These are phyloP conservation scores for Luidia sarsii DNA, from an alignment of 53 echinoderm and acorn worm species.

Conservation along the genomic window DNA sequence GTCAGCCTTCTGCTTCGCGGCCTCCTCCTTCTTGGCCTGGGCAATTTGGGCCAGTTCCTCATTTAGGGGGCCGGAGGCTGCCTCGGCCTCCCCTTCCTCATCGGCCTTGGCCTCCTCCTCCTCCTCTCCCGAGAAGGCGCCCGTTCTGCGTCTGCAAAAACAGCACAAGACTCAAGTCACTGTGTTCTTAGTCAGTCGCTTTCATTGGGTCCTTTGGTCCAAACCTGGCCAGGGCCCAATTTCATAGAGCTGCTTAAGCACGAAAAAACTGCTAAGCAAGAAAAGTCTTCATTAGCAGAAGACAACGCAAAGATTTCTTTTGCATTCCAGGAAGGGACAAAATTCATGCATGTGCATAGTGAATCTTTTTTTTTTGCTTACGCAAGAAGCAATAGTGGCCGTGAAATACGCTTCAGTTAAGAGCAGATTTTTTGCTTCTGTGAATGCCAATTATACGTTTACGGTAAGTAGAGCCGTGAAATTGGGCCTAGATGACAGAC, in stretches of 20 bases:
- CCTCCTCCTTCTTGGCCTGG: constrained; percentile 70
- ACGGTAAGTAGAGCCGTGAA: no score
- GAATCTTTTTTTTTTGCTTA: no score
- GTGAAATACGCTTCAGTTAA: no score
- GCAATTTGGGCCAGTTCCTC: constrained; percentile 54
- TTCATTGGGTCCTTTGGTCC: no score
- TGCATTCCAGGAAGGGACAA: background rate
- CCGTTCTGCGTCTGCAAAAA: constrained; percentile 52
- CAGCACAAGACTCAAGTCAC: background rate
- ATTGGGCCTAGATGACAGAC: no score
- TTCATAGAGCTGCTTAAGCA: background rate
- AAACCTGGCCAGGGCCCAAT: no score
- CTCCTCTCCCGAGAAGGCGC: constrained; percentile 64
- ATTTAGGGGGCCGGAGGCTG: constrained; percentile 8
- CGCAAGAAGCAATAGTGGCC: no score
- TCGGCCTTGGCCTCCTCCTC: constrained; percentile 1
- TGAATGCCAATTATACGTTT: no score
- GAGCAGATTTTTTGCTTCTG: no score
- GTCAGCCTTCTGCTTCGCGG: constrained; percentile 82
- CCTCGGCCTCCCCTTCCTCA: constrained; percentile 25
- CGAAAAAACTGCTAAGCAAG: background rate
- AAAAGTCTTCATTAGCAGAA: background rate
- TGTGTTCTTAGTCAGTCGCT: background rate
- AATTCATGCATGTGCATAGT: no score
- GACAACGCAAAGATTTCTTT: background rate